phyloP scores from a whole-genome alignment of 2,888 invertebrate species.

The Clivina fossor region DNA sequence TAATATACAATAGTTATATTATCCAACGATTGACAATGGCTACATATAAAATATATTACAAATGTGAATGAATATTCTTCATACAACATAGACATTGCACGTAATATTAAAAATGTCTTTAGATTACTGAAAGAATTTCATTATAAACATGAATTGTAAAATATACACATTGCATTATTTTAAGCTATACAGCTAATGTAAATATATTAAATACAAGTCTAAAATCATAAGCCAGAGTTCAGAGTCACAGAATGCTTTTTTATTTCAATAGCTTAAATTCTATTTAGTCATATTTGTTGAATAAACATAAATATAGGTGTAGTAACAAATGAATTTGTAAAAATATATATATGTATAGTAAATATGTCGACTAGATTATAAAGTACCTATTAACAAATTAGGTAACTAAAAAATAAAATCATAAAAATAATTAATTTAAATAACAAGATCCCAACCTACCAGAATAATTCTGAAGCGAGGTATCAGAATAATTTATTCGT shows the following conservation, averaged over 20 bases:
- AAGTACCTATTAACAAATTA: too few species aligned
- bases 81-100: conserved; percentile 34
- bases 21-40: conserved; percentile 33
- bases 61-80: conserved; percentile 32
- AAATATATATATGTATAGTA: too few species aligned
- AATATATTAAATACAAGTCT: conserved; percentile 29
- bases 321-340: too few species aligned
- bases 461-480: too few species aligned
- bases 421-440: too few species aligned
- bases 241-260: conserved; percentile 27
- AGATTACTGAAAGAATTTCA: conserved; percentile 31
- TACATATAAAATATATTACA: conserved; percentile 35
- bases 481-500: too few species aligned
- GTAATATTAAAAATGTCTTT: conserved; percentile 34
- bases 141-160: conserved; percentile 29
- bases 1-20: conserved; percentile 34
- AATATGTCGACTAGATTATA: too few species aligned
- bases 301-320: too few species aligned
- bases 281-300: too few species aligned
- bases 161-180: conserved; percentile 35
- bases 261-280: too few species aligned
- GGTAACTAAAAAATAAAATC: too few species aligned
- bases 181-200: conserved; percentile 31
- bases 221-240: conserved; percentile 32
- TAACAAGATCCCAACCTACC: too few species aligned